A percentile compares a stretch with the other conserved stretches of the same genome.
Evolutionary conservation across 2,113 vertebrate genomes (phyloP).

Genomic region (Oostethus manadensis): DNA sequence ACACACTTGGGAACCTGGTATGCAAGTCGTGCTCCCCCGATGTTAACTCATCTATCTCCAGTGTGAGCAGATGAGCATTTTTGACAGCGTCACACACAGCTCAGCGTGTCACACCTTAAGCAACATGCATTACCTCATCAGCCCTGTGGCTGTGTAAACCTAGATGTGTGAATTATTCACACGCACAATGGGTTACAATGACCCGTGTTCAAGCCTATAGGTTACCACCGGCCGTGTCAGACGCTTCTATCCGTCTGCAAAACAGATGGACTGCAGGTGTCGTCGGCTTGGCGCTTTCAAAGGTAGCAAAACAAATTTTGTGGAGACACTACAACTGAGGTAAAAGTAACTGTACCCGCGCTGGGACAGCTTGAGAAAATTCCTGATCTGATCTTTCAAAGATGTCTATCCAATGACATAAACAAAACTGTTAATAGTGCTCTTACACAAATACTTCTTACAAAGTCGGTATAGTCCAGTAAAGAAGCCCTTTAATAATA

Average conservation of each 20-base stretch:
- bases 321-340: constrained; percentile 15
- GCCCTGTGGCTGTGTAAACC: constrained; percentile 66
- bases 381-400: constrained; percentile 8
- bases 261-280: constrained; percentile 43
- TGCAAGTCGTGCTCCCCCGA: background rate
- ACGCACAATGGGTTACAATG: constrained; percentile 31
- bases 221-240: constrained; percentile 37
- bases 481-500: too few relatives aligned
- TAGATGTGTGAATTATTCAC: constrained; percentile 64
- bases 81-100: constrained; percentile 16
- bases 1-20: background rate
- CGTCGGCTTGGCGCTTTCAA: constrained; percentile 42
- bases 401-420: constrained; percentile 6
- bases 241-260: constrained; percentile 33
- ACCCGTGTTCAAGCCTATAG: constrained; percentile 56
- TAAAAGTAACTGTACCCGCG: constrained; percentile 33
- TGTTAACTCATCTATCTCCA: background rate
- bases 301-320: constrained; percentile 32
- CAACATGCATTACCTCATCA: constrained; percentile 65
- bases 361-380: constrained; percentile 16
- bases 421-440: constrained; percentile 6
- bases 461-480: background rate
- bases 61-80: background rate
- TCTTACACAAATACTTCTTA: constrained; percentile 8
- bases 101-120: constrained; percentile 21